A percentile compares a stretch with the other conserved stretches of the same genome.
Evolutionary conservation across 2,113 vertebrate genomes (phyloP).

Genomic region (Jaculus jaculus): DNA sequence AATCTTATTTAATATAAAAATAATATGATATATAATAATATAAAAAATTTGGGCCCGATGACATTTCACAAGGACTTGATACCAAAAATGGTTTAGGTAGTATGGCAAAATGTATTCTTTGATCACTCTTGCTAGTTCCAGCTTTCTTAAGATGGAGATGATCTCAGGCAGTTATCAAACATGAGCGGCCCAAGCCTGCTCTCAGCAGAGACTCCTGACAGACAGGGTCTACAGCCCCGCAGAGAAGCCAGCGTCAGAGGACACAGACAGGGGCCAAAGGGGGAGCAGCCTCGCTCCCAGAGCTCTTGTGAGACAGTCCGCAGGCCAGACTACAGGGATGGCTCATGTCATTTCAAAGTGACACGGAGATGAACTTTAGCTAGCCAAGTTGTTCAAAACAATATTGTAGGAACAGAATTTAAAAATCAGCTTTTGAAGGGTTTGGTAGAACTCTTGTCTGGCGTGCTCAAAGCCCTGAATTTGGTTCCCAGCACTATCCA

Average conservation of each 20-base stretch:
- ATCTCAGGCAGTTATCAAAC: neutral
- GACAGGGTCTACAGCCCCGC: neutral
- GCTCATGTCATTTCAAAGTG: constrained; percentile 14
- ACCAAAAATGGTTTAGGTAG: neutral
- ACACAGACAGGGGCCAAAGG: neutral
- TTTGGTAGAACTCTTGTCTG: neutral
- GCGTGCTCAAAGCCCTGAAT: neutral
- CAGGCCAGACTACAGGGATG: neutral
- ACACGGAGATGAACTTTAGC: constrained; percentile 45
- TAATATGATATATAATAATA: no score
- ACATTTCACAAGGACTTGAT: neutral
- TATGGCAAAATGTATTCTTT: constrained; percentile 32
- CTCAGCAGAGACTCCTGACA: neutral
- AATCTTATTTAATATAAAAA: no score
- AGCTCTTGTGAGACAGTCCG: neutral
- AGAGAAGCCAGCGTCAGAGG: neutral
- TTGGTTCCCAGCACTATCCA: neutral
- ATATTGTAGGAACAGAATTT: neutral
- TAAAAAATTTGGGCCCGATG: neutral
- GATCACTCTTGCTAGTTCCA: neutral
- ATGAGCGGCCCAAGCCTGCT: neutral
- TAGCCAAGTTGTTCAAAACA: constrained; percentile 44
- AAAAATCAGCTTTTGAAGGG: neutral
- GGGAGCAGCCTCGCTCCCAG: neutral
- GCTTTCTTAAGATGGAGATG: constrained; percentile 19